A percentile compares a stretch with the other conserved stretches of the same genome.
Evolutionary conservation across 2,113 vertebrate genomes (phyloP).

Genomic region (Pheucticus melanocephalus): DNA sequence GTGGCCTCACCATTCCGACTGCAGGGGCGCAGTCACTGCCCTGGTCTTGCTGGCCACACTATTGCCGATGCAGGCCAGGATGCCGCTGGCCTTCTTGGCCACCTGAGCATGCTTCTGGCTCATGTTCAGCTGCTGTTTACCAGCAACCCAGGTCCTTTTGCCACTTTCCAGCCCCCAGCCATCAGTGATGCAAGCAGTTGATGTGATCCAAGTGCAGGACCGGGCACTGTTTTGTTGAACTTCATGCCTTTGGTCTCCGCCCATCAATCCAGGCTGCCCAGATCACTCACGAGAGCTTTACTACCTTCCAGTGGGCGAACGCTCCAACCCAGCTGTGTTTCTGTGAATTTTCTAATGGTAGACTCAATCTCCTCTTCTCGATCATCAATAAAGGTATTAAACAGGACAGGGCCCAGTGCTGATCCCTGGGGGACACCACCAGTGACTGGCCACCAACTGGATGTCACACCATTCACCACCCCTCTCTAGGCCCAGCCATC

Average conservation of each 20-base stretch:
- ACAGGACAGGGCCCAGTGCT: neutral
- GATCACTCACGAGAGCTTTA: neutral
- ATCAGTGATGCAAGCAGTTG: fast-evolving
- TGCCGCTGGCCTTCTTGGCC: neutral
- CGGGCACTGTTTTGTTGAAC: neutral
- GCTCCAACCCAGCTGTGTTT: neutral
- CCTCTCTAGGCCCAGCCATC: neutral
- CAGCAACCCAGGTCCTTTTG: neutral
- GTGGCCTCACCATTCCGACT: too few species aligned
- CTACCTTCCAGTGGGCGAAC: neutral
- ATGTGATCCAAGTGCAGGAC: neutral
- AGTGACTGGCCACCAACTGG: neutral
- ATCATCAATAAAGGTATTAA: neutral
- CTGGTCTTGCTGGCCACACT: neutral
- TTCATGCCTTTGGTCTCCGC: neutral
- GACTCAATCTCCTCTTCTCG: neutral
- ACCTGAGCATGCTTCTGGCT: neutral
- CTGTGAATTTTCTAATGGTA: neutral
- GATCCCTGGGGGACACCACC: too few species aligned
- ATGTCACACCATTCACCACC: neutral
- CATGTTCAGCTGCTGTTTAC: neutral
- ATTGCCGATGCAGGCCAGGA: neutral
- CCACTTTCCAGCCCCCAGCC: neutral
- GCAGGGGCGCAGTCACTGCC: neutral
- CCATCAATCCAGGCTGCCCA: neutral